Conservation (phyloP, 64 coral and sea anemone species). For the Montipora efflorescens region DNA sequence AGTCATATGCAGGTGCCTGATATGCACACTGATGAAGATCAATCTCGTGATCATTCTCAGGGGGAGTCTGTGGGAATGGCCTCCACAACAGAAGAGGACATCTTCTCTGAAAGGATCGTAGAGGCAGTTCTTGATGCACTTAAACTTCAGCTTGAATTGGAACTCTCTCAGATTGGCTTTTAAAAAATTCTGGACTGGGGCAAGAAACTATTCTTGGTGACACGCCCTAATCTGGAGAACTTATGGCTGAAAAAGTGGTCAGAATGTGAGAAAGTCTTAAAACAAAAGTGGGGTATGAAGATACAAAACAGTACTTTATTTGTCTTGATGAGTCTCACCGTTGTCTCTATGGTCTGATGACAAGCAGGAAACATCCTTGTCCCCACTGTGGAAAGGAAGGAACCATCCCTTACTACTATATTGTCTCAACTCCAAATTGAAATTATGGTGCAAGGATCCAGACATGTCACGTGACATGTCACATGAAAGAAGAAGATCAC, state of each 20-base stretch:
- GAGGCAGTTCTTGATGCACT: neutral
- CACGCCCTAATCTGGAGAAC: neutral
- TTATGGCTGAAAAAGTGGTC: neutral
- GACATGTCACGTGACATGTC: constrained; percentile 43
- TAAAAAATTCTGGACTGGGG: constrained; percentile 5
- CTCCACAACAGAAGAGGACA: neutral
- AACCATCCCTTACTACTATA: constrained; percentile 38
- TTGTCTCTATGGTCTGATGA: neutral
- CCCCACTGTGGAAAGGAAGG: constrained; percentile 24
- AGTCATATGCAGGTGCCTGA: too few species aligned
- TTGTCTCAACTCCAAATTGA: constrained; percentile 38
- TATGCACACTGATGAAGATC: neutral
- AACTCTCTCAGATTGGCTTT: neutral
- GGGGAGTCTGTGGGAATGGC: neutral
- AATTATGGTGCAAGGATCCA: constrained; percentile 1
- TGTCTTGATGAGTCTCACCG: neutral
- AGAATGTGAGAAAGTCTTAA: neutral
- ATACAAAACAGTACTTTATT: neutral
- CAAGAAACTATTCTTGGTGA: constrained; percentile 3
- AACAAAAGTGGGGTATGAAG: neutral
- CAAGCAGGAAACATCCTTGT: neutral
- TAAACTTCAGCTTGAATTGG: constrained; percentile 9
- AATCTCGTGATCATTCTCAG: neutral
- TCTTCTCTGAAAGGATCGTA: neutral
- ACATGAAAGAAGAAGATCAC: constrained; percentile 40